A percentile compares a stretch with the other conserved stretches of the same genome.
These are phyloP conservation scores for Lasiurus borealis DNA, from an alignment of 2,113 vertebrate species.

Conservation along the genomic window DNA sequence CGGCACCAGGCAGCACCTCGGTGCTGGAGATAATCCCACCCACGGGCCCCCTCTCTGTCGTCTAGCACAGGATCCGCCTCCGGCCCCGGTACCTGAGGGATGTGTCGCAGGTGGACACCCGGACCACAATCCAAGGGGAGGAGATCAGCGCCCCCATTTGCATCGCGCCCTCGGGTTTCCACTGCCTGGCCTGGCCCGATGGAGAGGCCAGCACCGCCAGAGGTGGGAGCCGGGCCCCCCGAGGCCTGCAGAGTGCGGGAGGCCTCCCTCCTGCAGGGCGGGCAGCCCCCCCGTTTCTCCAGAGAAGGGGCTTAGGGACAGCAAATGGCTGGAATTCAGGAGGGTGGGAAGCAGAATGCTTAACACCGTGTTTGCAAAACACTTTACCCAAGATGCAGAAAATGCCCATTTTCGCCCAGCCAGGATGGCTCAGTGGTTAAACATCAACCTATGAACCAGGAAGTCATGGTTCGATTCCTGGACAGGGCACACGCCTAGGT, in stretches of 20 bases:
- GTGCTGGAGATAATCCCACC: not conserved
- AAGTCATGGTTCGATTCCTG: no score
- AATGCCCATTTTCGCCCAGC: not conserved
- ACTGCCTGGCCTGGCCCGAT: slow-evolving; percentile 94
- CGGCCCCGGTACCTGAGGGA: slow-evolving; percentile 92
- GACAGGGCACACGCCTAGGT: no score
- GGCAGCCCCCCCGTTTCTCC: not conserved
- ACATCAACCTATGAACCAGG: no score
- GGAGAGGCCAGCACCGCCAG: slow-evolving; percentile 96
- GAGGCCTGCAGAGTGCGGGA: rapidly evolving
- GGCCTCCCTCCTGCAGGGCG: not conserved
- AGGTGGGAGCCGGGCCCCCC: slow-evolving; percentile 83
- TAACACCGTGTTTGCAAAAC: not conserved
- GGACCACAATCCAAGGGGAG: slow-evolving; percentile 90
- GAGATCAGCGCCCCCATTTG: slow-evolving; percentile 95
- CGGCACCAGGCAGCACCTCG: no score
- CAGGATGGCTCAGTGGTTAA: no score
- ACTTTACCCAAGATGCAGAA: not conserved
- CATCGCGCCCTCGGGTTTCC: slow-evolving; percentile 95
- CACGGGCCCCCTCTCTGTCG: not conserved
- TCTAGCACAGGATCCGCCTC: slow-evolving; percentile 90
- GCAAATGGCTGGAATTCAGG: not conserved
- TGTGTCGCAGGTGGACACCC: slow-evolving; percentile 90
- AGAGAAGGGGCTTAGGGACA: not conserved
- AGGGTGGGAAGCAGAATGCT: not conserved